These are phyloP conservation scores for Megatriorchis doriae DNA, from an alignment of 2,113 vertebrate genomes.

Conservation along the genomic window DNA sequence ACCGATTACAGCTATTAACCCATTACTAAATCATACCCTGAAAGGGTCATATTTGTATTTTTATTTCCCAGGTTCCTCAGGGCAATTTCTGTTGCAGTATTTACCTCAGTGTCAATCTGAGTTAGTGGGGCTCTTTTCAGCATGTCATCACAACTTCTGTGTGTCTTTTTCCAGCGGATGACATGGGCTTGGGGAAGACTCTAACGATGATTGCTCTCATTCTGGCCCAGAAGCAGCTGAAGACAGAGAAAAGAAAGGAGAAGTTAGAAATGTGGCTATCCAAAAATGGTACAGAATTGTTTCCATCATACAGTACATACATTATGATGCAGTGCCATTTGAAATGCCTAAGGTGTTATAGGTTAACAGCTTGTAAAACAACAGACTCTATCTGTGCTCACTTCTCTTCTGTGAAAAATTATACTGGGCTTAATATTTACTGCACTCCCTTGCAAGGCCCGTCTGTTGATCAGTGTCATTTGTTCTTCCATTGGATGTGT, in stretches of 20 bases:
- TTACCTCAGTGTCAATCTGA: background rate
- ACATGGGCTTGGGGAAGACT: slow-evolving; percentile 97
- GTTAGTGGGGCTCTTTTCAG: background rate
- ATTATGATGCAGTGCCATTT: background rate
- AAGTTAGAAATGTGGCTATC: slow-evolving; percentile 76
- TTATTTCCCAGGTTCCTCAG: background rate
- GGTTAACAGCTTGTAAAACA: background rate
- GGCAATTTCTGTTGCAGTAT: background rate
- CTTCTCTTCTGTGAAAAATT: background rate
- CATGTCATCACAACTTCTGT: background rate
- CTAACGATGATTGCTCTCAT: slow-evolving; percentile 92
- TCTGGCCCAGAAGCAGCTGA: slow-evolving; percentile 76
- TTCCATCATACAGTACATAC: background rate
- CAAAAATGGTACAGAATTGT: slow-evolving; percentile 76
- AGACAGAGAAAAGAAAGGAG: slow-evolving; percentile 65
- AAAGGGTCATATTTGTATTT: background rate
- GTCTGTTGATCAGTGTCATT: background rate
- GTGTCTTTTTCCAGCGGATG: slow-evolving; percentile 81
- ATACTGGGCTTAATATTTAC: background rate
- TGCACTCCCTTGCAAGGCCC: background rate
- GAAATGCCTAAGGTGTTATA: background rate
- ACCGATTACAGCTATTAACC: background rate
- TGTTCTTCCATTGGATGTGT: background rate
- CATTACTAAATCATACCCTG: background rate
- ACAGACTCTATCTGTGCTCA: background rate